Evolutionary conservation across 2,888 invertebrate species (phyloP), one percentile per base, ranked within the genome.

Genomic region (Acleris emargana): DNA sequence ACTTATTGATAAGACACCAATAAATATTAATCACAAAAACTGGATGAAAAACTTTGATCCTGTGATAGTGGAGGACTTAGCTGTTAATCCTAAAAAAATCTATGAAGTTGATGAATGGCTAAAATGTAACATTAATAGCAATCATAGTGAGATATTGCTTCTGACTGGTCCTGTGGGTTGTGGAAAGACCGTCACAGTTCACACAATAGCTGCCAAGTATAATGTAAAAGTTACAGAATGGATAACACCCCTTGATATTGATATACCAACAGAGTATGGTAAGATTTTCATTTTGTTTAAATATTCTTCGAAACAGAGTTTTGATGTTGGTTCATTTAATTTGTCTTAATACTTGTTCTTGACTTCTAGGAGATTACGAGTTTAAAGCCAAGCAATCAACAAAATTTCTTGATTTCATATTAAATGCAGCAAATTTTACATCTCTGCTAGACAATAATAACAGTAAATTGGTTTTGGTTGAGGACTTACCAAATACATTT

Each of bases 401-500:
- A 51, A 93, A 93, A 69, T 97, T 98, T 79, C 88, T 94, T 68
- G 95, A 96, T 69, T 98, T 97, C 80, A 86, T 98, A 38, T 87
- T 97, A 67, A 94, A 95, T 75, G 95, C 96, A 58, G 96, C 97
- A 7, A 95, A 97, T 73, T 98, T 96, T 79, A 93, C 93, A 64
- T 94, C 94, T n/a, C 75, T 95, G 17, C 81, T 94, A 72, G 90
- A 91, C 69, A 90, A 89, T 61, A 90, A 92, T 57, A 91, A 78
- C 55, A 93, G 93, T 70, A 94, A 95, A 71, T 72, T 97, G 5
- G 90, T 96, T 22, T 78, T 97, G 1, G 94, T 97, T 1, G 96
- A 97, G 87, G 98, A 98, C 81, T 95, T 97, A 83, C 98, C 97
- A 13, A 97, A 97, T 85, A 93, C 94, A 9, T 95, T 97, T 76